These are phyloP conservation scores for Microcebus murinus DNA, from an alignment of 2,113 vertebrate species.

Conservation along the genomic window DNA sequence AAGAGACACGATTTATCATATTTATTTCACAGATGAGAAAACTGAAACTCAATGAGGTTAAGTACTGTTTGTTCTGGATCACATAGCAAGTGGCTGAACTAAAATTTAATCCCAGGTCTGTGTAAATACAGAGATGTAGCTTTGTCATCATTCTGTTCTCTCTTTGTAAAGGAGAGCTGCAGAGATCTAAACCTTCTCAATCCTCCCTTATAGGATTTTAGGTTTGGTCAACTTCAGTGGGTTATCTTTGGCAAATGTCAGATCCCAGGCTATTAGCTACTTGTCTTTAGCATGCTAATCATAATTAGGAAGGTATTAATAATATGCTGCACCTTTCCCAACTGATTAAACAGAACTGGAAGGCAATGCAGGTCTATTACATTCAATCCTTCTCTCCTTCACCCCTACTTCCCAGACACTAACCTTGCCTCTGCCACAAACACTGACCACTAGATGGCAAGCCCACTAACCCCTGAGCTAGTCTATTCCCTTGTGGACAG, in stretches of 20 bases:
- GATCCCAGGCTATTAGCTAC: neutral
- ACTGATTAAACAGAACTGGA: neutral
- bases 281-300: neutral
- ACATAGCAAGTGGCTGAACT: conserved; percentile 30
- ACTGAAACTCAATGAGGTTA: conserved; percentile 42
- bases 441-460: neutral
- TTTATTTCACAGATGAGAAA: conserved; percentile 66
- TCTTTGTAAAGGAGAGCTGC: neutral
- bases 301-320: neutral
- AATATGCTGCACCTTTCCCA: neutral
- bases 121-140: conserved; percentile 8
- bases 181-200: neutral
- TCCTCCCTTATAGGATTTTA: neutral
- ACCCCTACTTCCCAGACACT: neutral
- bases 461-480: neutral
- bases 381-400: neutral
- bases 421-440: neutral
- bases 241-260: conserved; percentile 32
- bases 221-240: neutral
- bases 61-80: conserved; percentile 18
- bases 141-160: conserved; percentile 19
- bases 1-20: neutral
- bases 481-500: neutral
- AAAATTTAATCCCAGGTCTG: conserved; percentile 20
- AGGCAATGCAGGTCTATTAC: neutral